Base-by-base conservation (phyloP, 2,797 vertebrate species). In the Masticophis lateralis region DNA sequence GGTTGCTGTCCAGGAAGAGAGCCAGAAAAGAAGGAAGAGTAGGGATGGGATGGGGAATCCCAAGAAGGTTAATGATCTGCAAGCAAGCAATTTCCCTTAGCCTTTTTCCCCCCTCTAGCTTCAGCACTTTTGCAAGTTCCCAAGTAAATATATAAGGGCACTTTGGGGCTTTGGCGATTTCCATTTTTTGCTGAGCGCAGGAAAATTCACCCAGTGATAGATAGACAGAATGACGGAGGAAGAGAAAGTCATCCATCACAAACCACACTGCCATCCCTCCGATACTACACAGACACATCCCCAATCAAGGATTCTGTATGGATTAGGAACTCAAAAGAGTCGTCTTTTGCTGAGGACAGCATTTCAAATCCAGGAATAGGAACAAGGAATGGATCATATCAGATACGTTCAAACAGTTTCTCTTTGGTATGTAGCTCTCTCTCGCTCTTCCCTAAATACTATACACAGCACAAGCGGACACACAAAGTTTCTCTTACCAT, bases 1-100 rank as follows among this genome's bases (percentile, higher is more conserved):
- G 98, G 99, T 97, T 99, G 99, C 98, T 98, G 98, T 51, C 74
- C 96, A 95, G 94, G 89, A 91, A 96, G 94, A 79, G 87, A 94
- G 93, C 25, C 87, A 89, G 87, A 66, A 89, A 59, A 91, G 59
- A 57, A 89, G 57, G 27, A 74, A 61, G 0, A 55, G 95, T 92
- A 28, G 92, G 88, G 93, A 74, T 83, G 74, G 74, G 9, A 83
- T 47, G 88, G 94, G 94, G 92, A 91, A 95, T 60, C 88, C 97
- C 97, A 96, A 96, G 95, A 96, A 95, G 95, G 94, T 97, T 96
- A 97, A 89, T 96, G 94, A 95, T 95, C 93, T 95, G 61, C 5
- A 87, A 96, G 96, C 95, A 96, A 96, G 97, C 95, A 95, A 96
- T 95, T 95, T 90, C 95, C 94, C 93, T 93, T 94, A 3, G 91